Base-by-base conservation (phyloP, 2,797 vertebrate genomes). In the Todus mexicanus region DNA sequence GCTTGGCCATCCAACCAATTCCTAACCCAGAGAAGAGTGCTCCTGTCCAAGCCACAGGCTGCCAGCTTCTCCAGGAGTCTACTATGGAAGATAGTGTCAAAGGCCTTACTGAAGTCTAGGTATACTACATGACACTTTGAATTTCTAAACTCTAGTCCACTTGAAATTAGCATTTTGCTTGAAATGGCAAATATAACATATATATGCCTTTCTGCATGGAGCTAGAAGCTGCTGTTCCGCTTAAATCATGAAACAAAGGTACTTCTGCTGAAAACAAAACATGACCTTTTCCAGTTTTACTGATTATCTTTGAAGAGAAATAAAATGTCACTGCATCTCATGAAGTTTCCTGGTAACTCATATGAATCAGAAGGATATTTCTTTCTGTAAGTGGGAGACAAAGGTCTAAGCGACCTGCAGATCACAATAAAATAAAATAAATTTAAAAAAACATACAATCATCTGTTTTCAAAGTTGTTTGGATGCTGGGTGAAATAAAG, bases 241-340 rank as follows among this genome's bases (percentile, higher is more conserved):
- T 77, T 66, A 80, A 85, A 51, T 56, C 59, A 78, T 13, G n/a
- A 81, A 81, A 87, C 37, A 76, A 63, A 91, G 7, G 9, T 33
- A 56, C 16, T 71, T 68, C 61, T 66, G 40, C 43, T 59, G 40
- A 77, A 82, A 90, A 92, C 23, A 90, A 80, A 87, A 60, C 56
- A 16, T 84, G 87, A 95, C 73, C 45, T 95, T 92, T 96, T 84
- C 42, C 76, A 81, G 64, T 80, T 89, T 91, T 85, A 74, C n/a
- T 71, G 64, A 72, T 75, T 79, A 64, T 42, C 57, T 92, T 74
- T 74, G 61, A 91, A 92, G 59, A 92, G 17, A 90, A 90, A 84
- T 61, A 85, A 95, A 96, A 94, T 81, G 72, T 85, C 90, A 92
- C 47, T 72, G 70, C 3, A 0, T 74, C 43, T 89, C 77, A 63